Evolutionary conservation across 2,888 invertebrate species (phyloP), one percentile per base, ranked within the genome.

Genomic region (Agrilus mali): DNA sequence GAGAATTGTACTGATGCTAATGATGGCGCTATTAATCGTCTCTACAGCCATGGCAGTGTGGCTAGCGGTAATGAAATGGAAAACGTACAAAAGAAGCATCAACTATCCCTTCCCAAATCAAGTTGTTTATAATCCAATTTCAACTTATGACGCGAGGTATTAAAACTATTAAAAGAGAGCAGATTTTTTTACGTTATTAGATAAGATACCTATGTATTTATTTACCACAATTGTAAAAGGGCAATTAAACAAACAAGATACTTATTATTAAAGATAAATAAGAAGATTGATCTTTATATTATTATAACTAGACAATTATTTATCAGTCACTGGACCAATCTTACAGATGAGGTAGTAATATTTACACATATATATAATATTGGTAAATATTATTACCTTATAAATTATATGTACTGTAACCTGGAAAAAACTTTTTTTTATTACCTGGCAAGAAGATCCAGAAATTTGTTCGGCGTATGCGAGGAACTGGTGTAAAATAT

Each of bases 401-500:
- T 22, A 22, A 7, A 22, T 27, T 10, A 27, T 27, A 10, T 2
- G 10, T 20, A 4, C 3, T 22, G 27, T 27, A 27, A 22, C 3
- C 17, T 20, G 20, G 20, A 10, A 27, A 27, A 27, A 27, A 36
- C 39, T 27, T 27, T 27, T 27, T 27, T 27, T 41, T 49, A 71
- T 71, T 66, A 82, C 82, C 79, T 82, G 73, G 27, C 27, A 27
- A 64, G 70, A 67, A 59, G 72, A 74, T 60, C 77, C 80, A 61
- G 70, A 72, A 53, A 74, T 70, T 64, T 80, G 77, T 66, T 79
- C 77, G 47, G 84, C 77, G 69, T 79, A 81, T 56, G 78, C 75
- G 58, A 86, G 68, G 71, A 82, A 86, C 68, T 82, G 78, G 68
- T 80, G 78, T 61, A 87, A 72, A 54, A 83, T 74, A 58, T 76